Evolutionary conservation across 2,888 invertebrate species (phyloP).

Genomic region (Koerneria pararmatus): DNA sequence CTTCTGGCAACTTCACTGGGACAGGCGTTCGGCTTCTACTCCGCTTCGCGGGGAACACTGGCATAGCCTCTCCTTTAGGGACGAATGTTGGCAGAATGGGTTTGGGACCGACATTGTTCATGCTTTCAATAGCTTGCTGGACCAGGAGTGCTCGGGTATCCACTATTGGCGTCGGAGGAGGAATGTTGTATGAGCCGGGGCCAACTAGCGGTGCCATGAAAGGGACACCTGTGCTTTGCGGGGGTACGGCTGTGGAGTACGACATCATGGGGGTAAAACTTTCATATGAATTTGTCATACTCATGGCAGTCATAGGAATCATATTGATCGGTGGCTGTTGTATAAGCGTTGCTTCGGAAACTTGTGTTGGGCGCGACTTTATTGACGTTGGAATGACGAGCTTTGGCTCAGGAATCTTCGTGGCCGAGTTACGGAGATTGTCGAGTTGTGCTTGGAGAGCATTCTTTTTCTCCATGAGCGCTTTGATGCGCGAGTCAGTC

Average conservation of each 20-base stretch:
- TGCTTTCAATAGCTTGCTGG: neutral
- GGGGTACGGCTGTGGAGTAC: no score
- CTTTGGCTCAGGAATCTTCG: slow-evolving; percentile 15
- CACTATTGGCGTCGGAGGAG: neutral
- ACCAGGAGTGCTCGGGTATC: neutral
- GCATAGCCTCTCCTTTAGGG: slow-evolving; percentile 22
- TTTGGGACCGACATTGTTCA: slow-evolving; percentile 20
- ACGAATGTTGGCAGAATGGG: slow-evolving; percentile 16
- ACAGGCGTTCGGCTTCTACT: neutral
- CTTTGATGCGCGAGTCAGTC: slow-evolving; percentile 15
- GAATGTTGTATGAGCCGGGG: neutral
- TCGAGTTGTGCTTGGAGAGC: slow-evolving; percentile 12
- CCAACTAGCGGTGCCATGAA: neutral
- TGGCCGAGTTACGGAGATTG: neutral
- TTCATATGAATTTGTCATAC: no score
- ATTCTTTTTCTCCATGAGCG: slow-evolving; percentile 2
- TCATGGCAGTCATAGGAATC: no score
- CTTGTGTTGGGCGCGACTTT: neutral
- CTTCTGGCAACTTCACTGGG: no score
- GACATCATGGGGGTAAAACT: no score
- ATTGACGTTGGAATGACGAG: slow-evolving; percentile 16
- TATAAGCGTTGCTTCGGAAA: no score
- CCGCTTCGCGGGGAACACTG: slow-evolving; percentile 6
- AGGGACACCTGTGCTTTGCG: no score
- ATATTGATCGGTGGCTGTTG: no score